Evolutionary conservation across 2,888 invertebrate genomes (phyloP).

Genomic region (Chaitophorus viminalis): DNA sequence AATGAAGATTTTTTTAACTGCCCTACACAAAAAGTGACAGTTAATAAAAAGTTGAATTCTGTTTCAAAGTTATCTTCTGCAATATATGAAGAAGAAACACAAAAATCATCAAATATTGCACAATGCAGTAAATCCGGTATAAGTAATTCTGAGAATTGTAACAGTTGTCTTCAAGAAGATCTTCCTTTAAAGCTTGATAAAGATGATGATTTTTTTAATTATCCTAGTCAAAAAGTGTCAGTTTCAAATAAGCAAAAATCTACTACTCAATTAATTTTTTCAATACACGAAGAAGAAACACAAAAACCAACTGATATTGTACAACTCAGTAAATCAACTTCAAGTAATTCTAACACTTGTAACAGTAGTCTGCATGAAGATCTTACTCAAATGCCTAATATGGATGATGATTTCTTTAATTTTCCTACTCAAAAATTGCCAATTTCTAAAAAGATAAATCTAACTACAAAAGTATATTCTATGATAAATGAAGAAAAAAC

Average conservation of each 20-base stretch:
- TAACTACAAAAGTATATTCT: neutral
- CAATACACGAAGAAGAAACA: neutral
- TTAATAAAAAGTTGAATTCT: neutral
- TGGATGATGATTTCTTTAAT: conserved; percentile 34
- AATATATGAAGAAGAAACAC: neutral
- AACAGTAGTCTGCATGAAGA: neutral
- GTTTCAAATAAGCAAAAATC: neutral
- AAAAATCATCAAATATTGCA: too few species aligned
- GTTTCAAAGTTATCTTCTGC: neutral
- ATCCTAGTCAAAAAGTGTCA: conserved; percentile 42
- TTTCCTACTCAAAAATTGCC: conserved; percentile 22
- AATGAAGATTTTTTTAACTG: conserved; percentile 16
- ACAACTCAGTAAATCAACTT: neutral
- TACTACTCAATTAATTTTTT: too few species aligned
- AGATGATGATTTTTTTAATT: conserved; percentile 30
- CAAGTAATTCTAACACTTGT: neutral
- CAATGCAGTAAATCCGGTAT: too few species aligned
- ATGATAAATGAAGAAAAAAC: neutral
- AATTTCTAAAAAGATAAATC: neutral
- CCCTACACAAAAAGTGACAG: neutral
- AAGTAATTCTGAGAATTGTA: neutral
- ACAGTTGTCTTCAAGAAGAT: neutral
- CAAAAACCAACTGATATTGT: neutral
- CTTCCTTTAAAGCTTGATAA: neutral
- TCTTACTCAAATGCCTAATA: neutral